Base-by-base conservation (phyloP, 2,888 invertebrate species). In the Lottia gigantea region DNA sequence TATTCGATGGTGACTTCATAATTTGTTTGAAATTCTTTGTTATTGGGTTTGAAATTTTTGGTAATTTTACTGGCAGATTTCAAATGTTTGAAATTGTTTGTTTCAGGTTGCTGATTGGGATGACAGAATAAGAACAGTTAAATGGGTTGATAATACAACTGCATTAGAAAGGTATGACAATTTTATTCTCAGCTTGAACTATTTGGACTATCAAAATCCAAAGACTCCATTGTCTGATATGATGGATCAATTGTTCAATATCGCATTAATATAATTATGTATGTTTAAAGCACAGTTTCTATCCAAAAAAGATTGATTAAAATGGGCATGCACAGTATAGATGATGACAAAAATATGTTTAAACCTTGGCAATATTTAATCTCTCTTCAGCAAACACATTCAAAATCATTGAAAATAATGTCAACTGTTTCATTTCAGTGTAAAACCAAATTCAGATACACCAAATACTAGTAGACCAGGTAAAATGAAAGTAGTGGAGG, bases 401-500 rank as follows among this genome's bases (percentile, higher is more conserved):
- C 4, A 61, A 19, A 25, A 15, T 19, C 15, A 19, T 45, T 23
- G 46, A 23, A 11, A 25, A 26, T 19, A 16, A 16, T 63, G n/a
- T 25, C 26, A 62, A 46, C 25, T 40, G 16, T 26, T 23, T 40
- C 66, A 26, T 23, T 14, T 31, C 71, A 73, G 76, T 67, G 71
- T 65, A 47, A 79, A 76, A 45, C 71, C 73, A 1, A 64, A 55
- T 15, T 69, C 75, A n/a, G 67, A 72, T 45, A 75, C 82, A 3
- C 76, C 81, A 8, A 73, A 78, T 8, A 75, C 78, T 0, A 46
- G 26, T 0, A 71, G 84, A 11, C 85, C 87, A 15, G 80, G 80
- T 66, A 88, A 87, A 80, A 84, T 82, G 74, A 89, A 89, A 78
- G 81, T 89, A 15, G 78, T 88, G 0, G 89, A 89, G 76, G 84